phyloP scores from a whole-genome alignment of 1,140 invertebrate genomes.

The Oncopeltus fasciatus region DNA sequence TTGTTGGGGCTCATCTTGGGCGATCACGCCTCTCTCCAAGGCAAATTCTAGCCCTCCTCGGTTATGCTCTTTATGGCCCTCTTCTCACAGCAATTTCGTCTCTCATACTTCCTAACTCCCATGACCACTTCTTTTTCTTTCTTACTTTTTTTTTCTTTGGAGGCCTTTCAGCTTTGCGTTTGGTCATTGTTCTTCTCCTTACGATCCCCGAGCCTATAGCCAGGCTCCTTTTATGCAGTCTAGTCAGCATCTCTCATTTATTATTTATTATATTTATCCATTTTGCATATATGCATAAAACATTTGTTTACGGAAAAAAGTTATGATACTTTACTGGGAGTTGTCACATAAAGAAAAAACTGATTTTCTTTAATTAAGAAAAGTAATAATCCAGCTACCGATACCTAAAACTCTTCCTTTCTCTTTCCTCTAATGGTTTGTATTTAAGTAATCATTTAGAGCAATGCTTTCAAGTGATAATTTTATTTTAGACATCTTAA shows the following conservation, averaged over 20 bases:
- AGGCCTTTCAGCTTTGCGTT: slow-evolving; percentile 32
- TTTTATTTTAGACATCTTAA: no score
- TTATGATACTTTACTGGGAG: neutral
- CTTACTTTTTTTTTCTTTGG: slow-evolving; percentile 30
- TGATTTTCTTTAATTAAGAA: no score
- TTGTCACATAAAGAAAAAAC: no score
- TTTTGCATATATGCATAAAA: slow-evolving; percentile 35
- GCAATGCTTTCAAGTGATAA: no score
- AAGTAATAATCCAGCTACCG: no score
- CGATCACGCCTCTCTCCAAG: slow-evolving; percentile 27
- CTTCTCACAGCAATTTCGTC: slow-evolving; percentile 31
- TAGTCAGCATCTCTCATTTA: slow-evolving; percentile 31
- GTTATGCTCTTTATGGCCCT: slow-evolving; percentile 36
- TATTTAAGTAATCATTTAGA: no score
- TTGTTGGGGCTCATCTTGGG: slow-evolving; percentile 27
- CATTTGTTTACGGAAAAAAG: slow-evolving; percentile 23
- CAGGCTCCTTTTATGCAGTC: slow-evolving; percentile 33
- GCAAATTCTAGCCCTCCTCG: slow-evolving; percentile 31
- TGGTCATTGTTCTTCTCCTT: slow-evolving; percentile 31
- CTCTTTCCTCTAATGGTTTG: no score
- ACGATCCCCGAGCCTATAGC: slow-evolving; percentile 32
- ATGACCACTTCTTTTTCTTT: slow-evolving; percentile 32
- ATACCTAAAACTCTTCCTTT: no score
- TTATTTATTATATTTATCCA: slow-evolving; percentile 35
- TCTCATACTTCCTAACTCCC: slow-evolving; percentile 29